A percentile compares a stretch with the other conserved stretches of the same genome.
These are phyloP conservation scores for Rhagoletis zephyria DNA, from an alignment of 1,140 invertebrate genomes.

Conservation along the genomic window DNA sequence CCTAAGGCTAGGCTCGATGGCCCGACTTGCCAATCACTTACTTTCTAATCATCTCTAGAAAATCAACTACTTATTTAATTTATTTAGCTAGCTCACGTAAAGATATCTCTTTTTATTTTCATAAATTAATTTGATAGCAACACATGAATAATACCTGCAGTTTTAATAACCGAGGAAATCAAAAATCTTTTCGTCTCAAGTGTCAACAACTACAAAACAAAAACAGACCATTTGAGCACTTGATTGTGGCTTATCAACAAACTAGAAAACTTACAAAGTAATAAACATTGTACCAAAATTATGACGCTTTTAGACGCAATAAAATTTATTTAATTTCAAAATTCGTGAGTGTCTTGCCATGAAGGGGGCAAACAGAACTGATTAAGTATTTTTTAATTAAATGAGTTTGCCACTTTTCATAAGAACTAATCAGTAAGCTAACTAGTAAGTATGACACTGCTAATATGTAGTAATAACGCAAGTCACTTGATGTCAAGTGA, in stretches of 20 bases:
- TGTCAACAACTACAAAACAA: background rate
- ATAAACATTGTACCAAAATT: background rate
- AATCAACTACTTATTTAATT: no score
- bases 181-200: no score
- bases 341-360: background rate
- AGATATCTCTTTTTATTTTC: no score
- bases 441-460: background rate
- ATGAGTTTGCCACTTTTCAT: background rate
- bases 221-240: background rate
- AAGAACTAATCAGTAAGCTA: background rate
- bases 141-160: no score
- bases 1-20: no score
- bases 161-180: no score
- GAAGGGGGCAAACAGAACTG: background rate
- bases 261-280: background rate
- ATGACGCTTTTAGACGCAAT: slow-evolving; percentile 8
- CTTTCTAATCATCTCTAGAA: no score
- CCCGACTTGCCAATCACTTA: no score
- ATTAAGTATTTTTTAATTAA: background rate
- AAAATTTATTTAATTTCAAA: background rate
- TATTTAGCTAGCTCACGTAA: no score
- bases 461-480: background rate
- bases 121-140: no score
- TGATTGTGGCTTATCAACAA: background rate
- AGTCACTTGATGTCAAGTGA: background rate